phyloP scores from a whole-genome alignment of 2,113 vertebrate species.

The Rostratula benghalensis region DNA sequence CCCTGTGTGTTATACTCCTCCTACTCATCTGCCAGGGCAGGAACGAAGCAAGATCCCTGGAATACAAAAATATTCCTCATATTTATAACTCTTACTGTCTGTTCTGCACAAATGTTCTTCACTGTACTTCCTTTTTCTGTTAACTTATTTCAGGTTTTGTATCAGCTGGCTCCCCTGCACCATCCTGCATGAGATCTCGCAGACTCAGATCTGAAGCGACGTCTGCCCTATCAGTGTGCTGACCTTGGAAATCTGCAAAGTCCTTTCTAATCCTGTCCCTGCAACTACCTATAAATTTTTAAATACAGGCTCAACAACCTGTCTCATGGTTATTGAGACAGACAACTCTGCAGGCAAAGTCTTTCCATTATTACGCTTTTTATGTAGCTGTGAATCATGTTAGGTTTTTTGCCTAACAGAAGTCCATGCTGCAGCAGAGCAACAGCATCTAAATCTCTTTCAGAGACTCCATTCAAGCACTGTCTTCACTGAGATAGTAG shows the following conservation, averaged over 20 bases:
- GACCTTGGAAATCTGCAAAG: background rate
- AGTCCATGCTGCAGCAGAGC: background rate
- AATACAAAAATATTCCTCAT: background rate
- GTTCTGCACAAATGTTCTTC: background rate
- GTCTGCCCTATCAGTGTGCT: background rate
- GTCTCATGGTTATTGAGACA: background rate
- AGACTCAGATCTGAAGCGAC: accelerated
- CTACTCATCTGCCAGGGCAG: background rate
- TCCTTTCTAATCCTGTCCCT: background rate
- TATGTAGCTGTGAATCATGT: background rate
- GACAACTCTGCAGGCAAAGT: background rate
- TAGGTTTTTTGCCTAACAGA: background rate
- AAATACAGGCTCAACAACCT: background rate
- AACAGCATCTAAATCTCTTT: background rate
- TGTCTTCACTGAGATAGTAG: background rate
- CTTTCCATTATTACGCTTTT: background rate
- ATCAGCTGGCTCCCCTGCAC: background rate
- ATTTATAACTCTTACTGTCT: accelerated
- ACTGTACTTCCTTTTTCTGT: background rate
- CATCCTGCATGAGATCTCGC: background rate
- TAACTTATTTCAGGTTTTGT: background rate
- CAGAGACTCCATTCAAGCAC: background rate
- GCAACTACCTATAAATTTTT: background rate
- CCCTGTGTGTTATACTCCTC: background rate
- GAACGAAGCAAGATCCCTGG: background rate